A percentile compares a stretch with the other conserved stretches of the same genome.
Conservation (phyloP, 2,113 vertebrate species). For the Mus pahari region DNA sequence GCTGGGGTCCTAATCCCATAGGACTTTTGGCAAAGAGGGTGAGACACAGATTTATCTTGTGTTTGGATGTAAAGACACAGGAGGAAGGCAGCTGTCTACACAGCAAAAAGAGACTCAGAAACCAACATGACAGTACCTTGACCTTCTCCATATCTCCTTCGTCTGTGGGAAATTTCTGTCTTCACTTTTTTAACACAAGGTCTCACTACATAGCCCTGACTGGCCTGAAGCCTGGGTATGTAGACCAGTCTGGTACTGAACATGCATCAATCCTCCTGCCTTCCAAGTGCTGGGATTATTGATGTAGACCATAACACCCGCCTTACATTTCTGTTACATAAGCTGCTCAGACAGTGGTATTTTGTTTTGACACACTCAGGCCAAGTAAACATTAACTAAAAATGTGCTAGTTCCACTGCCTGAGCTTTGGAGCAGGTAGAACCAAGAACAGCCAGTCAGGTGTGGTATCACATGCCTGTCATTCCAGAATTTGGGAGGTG, state of each 20-base stretch:
- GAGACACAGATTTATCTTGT: background rate
- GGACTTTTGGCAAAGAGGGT: background rate
- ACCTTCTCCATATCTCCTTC: background rate
- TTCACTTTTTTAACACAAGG: background rate
- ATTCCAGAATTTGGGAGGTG: background rate
- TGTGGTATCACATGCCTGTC: background rate
- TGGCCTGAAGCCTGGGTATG: background rate
- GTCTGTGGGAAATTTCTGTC: background rate
- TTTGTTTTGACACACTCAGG: background rate
- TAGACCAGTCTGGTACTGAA: background rate
- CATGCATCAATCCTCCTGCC: background rate
- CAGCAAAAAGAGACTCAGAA: background rate
- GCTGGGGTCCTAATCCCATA: background rate
- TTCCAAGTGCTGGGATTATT: background rate
- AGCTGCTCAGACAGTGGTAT: background rate
- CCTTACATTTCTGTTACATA: background rate
- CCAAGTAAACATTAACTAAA: background rate
- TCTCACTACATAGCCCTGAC: background rate
- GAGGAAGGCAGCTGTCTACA: background rate
- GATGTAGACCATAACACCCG: background rate
- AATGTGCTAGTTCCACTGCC: background rate
- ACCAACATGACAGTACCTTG: background rate
- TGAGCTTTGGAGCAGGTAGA: background rate
- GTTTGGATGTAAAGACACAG: background rate
- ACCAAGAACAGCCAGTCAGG: background rate